Evolutionary conservation across 2,888 invertebrate species (phyloP).

Genomic region (Steinernema carpocapsae): DNA sequence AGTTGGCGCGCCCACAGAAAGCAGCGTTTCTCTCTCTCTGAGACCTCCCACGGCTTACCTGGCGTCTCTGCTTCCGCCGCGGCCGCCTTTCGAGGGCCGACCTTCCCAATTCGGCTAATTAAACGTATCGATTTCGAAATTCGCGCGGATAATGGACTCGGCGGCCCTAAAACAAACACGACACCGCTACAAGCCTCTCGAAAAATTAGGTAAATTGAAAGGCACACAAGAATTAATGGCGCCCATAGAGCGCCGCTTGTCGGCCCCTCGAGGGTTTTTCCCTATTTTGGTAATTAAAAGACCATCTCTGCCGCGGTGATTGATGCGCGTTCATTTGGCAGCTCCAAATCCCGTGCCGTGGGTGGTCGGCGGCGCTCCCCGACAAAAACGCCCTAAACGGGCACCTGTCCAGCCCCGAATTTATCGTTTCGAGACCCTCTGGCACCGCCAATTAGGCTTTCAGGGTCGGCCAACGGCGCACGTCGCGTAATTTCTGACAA

Average conservation of each 20-base stretch:
- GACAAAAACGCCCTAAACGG: neutral
- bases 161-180: slow-evolving; percentile 31
- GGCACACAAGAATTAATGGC: slow-evolving; percentile 31
- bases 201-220: slow-evolving; percentile 31
- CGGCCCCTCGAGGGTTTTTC: slow-evolving; percentile 10
- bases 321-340: neutral
- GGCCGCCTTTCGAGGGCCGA: neutral
- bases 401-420: slow-evolving; percentile 25
- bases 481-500: slow-evolving; percentile 31
- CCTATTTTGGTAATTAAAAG: slow-evolving; percentile 29
- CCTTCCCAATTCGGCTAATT: slow-evolving; percentile 29
- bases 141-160: slow-evolving; percentile 32
- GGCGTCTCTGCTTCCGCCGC: no score
- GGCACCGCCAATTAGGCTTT: slow-evolving; percentile 13
- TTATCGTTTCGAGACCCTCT: slow-evolving; percentile 16
- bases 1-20: neutral
- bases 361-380: neutral
- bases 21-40: neutral
- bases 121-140: slow-evolving; percentile 32
- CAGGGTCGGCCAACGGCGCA: slow-evolving; percentile 19
- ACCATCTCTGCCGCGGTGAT: slow-evolving; percentile 18
- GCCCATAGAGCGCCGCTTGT: slow-evolving; percentile 4
- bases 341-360: neutral
- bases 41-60: neutral
- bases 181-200: slow-evolving; percentile 3